phyloP scores from a whole-genome alignment of 2,797 vertebrate genomes.

The Melanotaenia boesemani region DNA sequence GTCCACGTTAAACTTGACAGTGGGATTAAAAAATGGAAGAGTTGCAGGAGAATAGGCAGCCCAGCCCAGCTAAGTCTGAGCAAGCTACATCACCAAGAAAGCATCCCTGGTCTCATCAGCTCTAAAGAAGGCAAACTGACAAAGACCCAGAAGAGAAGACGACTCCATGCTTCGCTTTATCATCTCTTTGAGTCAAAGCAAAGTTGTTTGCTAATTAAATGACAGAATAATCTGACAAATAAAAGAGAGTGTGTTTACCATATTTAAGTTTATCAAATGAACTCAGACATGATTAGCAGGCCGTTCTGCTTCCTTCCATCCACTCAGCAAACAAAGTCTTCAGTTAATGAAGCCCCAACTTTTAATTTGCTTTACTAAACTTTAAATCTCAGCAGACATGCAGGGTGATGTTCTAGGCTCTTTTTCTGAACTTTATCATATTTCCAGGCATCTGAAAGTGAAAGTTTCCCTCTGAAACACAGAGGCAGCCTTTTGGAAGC shows the following conservation, averaged over 20 bases:
- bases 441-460: neutral
- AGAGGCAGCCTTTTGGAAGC: neutral
- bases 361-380: constrained; percentile 12
- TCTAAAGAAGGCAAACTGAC: no score
- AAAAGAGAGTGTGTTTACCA: constrained; percentile 19
- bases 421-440: neutral
- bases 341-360: constrained; percentile 24
- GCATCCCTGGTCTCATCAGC: neutral
- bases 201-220: constrained; percentile 5
- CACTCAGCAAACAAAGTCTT: neutral
- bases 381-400: constrained; percentile 8
- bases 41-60: no score
- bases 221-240: constrained; percentile 10
- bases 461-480: neutral
- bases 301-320: constrained; percentile 36
- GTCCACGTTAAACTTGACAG: no score
- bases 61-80: no score
- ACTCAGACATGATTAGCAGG: constrained; percentile 39
- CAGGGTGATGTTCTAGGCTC: neutral
- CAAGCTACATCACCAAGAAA: no score
- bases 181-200: neutral
- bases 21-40: no score
- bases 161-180: constrained; percentile 9
- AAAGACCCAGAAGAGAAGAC: no score
- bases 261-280: constrained; percentile 43